Conservation (phyloP, 1,140 invertebrate species). For the Drosophila serrata region DNA sequence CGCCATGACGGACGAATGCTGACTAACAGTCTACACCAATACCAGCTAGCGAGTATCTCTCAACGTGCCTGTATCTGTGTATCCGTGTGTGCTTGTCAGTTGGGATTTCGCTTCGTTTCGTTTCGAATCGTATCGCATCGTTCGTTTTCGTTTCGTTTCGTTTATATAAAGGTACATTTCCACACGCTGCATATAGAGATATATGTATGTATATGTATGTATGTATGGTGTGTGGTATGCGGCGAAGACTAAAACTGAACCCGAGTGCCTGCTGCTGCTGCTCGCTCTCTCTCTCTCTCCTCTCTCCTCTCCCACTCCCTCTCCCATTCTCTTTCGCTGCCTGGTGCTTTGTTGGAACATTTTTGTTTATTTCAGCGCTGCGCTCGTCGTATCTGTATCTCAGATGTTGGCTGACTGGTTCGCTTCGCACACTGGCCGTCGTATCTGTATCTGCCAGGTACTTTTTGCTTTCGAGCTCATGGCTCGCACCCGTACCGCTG, state of each 20-base stretch:
- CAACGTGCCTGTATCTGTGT: constrained; percentile 33
- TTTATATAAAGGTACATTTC: constrained; percentile 83
- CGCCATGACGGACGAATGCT: constrained; percentile 47
- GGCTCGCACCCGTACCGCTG: constrained; percentile 16
- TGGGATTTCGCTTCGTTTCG: constrained; percentile 75
- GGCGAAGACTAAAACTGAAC: constrained; percentile 75
- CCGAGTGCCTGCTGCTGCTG: constrained; percentile 55
- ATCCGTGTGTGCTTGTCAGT: constrained; percentile 76
- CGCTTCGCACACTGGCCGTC: constrained; percentile 38
- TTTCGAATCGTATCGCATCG: constrained; percentile 50
- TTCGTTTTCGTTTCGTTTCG: constrained; percentile 67
- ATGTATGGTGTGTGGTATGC: constrained; percentile 58
- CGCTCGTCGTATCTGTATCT: constrained; percentile 72
- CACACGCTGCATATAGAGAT: constrained; percentile 62
- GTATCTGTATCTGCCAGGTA: constrained; percentile 71
- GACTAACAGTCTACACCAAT: constrained; percentile 76
- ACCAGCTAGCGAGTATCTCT: constrained; percentile 20
- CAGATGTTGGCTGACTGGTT: constrained; percentile 65
- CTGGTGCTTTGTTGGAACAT: constrained; percentile 41
- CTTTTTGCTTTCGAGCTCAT: constrained; percentile 60
- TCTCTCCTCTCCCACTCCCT: constrained; percentile 3
- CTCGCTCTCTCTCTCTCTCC: constrained; percentile 27
- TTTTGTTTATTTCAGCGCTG: constrained; percentile 71
- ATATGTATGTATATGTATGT: constrained; percentile 9
- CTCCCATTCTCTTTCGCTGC: constrained; percentile 7